Evolutionary conservation across 1,140 invertebrate genomes (phyloP).

Genomic region (Ylistrum balloti): DNA sequence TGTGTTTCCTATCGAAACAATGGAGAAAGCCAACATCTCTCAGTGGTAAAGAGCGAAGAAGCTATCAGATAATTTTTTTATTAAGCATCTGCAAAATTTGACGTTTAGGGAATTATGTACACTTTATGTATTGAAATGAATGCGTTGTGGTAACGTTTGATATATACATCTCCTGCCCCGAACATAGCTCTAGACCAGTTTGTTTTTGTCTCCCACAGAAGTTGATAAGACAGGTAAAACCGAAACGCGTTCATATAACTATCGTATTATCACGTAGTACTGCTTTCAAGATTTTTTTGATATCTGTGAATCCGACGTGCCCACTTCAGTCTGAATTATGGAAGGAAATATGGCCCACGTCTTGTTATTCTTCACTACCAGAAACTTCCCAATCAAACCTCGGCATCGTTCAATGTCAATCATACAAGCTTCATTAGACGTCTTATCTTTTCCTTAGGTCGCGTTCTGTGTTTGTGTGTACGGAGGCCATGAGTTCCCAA

Average conservation of each 20-base stretch:
- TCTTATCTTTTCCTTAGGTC: neutral
- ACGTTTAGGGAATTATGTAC: neutral
- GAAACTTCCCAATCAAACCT: neutral
- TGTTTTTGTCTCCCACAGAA: neutral
- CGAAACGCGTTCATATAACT: slow-evolving; percentile 1
- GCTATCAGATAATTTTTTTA: neutral
- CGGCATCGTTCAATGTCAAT: slow-evolving; percentile 19
- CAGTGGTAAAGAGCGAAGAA: neutral
- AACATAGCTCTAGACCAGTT: neutral
- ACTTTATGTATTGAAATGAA: slow-evolving; percentile 27
- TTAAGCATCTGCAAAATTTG: slow-evolving; percentile 8
- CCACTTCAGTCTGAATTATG: slow-evolving; percentile 27
- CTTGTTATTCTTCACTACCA: neutral
- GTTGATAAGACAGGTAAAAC: neutral
- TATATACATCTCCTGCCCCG: neutral
- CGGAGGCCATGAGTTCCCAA: neutral
- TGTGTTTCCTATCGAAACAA: slow-evolving; percentile 26
- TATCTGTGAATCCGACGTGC: neutral
- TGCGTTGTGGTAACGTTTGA: neutral
- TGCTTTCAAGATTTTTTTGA: neutral
- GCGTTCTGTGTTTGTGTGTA: slow-evolving; percentile 1
- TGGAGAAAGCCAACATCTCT: neutral
- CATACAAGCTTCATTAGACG: neutral
- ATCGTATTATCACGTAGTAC: slow-evolving; percentile 27
- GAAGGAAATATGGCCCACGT: slow-evolving; percentile 1